Base-by-base conservation (phyloP, 2,888 invertebrate genomes). In the Habrosyne pyritoides region DNA sequence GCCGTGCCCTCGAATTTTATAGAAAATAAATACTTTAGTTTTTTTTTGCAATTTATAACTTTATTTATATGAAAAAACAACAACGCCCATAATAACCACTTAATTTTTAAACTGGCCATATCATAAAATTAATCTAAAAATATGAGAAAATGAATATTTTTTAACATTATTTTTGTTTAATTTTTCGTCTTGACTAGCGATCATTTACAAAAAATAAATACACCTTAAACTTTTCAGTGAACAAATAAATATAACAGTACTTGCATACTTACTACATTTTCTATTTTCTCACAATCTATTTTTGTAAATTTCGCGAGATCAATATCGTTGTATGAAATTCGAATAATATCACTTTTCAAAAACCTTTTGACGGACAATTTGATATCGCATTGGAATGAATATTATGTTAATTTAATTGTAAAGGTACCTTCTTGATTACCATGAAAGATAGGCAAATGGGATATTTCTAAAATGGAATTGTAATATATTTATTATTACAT, bases 91-190 rank as follows among this genome's bases (percentile, higher is more conserved):
- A 5, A 2, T 6, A 8, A 28, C 30, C 12, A 33, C 28, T 21
- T 21, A 30, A 18, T 50, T 50, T 28, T 28, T 30, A 28, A 26
- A 50, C 50, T 30, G 50, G 50, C 50, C 30, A 28, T 50, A 26
- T 10, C 5, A 5, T 21, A 47, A 12, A 22, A 24, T 10, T 7
- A 49, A 28, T 28, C 18, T 8, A 42, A 42, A 18, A 42, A 42
- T 18, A 18, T 12, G 14, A 14, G 7, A 36, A 14, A 36, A 4
- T 18, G 6, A 6, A 24, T 22, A 47, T 12, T 24, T 21, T n/a
- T 10, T 5, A 28, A 6, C 18, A 28, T 8, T 18, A 21, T 49
- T 26, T 14, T 14, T 18, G 14, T 18, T 28, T 1, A n/a, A 21
- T 50, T 28, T 10, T 12, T 30, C 10, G 10, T 50, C 28, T 8